These are phyloP conservation scores for Menidia beryllina DNA, from an alignment of 2,113 vertebrate genomes.

Conservation along the genomic window DNA sequence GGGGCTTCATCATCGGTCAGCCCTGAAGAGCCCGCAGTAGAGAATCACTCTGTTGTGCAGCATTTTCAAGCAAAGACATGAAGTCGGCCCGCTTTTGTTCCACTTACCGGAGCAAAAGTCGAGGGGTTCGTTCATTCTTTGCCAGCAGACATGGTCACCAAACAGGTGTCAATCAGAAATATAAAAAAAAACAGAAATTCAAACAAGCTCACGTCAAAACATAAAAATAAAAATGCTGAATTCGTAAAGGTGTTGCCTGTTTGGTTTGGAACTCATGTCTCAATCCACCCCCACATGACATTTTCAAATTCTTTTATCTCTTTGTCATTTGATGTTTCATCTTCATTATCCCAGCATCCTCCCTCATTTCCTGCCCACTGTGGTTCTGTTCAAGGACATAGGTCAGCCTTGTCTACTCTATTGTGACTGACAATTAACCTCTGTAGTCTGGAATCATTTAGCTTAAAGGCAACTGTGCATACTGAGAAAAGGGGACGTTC, in stretches of 20 bases:
- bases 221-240: not conserved
- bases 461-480: conserved; percentile 30
- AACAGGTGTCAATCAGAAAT: conserved; percentile 48
- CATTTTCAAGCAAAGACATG: conserved; percentile 70
- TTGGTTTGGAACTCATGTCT: conserved; percentile 72
- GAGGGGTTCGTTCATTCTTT: conserved; percentile 73
- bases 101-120: conserved; percentile 60
- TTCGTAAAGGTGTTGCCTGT: conserved; percentile 49
- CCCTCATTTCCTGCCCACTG: conserved; percentile 73
- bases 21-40: conserved; percentile 76
- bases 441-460: conserved; percentile 44
- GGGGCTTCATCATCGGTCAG: conserved; percentile 14
- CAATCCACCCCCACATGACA: conserved; percentile 63
- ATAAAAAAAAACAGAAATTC: conserved; percentile 9
- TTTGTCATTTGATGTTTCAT: conserved; percentile 72
- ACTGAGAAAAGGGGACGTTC: conserved; percentile 21
- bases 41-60: conserved; percentile 75
- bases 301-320: conserved; percentile 67
- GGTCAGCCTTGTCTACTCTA: conserved; percentile 84
- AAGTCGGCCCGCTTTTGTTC: conserved; percentile 64
- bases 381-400: conserved; percentile 98
- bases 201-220: not conserved
- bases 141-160: conserved; percentile 72
- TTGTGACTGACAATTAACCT: conserved; percentile 63
- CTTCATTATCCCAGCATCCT: conserved; percentile 83